Base-by-base conservation (phyloP, 2,113 vertebrate genomes). In the Irena cyanogastra region DNA sequence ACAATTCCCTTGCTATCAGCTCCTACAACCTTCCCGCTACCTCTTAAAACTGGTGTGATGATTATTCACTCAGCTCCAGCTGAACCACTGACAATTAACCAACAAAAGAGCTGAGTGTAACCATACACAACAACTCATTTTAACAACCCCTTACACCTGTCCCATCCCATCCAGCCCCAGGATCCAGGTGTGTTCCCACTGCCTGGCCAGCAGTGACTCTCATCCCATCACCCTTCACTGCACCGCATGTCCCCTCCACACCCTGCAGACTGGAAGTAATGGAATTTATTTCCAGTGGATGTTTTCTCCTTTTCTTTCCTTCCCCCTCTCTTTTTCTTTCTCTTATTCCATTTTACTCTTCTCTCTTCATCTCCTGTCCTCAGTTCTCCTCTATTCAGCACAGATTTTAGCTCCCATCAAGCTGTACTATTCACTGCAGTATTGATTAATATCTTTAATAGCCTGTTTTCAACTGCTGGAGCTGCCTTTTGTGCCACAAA, bases 371-470 rank as follows among this genome's bases (percentile, higher is more conserved):
- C 23, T 10, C 9, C 45, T n/a, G 13, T 7, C 47, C 16, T 79
- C 5, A 0, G 15, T 28, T 82, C 35, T 14, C 23, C 41, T 52
- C 15, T 52, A 33, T 68, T 68, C 71, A 87, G 65, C 66, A 10
- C 17, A 79, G 52, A 47, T 39, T 71, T 69, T 26, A 54, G 42
- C 31, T 39, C 31, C 61, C 52, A 65, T 31, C 42, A 54, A 50
- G 39, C 35, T 15, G 22, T 27, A 22, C 41, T 88, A 56, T 44
- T 88, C 30, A 15, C 11, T 47, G 54, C 33, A 59, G 54, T 69
- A 92, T 71, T 81, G 93, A 96, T 92, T 86, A 81, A 44, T 63
- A 95, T 92, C 63, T 95, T 88, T 90, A 95, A 95, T 90, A 95
- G 88, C 90, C 90, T 86, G 82, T 65, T 88, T 72, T 72, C 61